Base-by-base conservation (phyloP, 1,140 invertebrate genomes). In the Drosophila rufa region DNA sequence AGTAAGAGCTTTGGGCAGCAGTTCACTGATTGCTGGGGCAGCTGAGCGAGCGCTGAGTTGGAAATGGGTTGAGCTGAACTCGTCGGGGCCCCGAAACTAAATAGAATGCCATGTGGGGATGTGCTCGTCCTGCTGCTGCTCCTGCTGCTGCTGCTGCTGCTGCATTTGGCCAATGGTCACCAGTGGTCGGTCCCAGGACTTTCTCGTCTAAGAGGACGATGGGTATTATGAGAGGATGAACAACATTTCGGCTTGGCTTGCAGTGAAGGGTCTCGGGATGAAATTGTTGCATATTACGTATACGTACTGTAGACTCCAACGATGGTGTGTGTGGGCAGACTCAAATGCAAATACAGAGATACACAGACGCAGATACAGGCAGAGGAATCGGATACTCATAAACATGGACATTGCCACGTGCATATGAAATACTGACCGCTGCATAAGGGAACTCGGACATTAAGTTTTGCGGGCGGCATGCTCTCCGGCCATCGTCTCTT, bases 381-480 rank as follows among this genome's bases (percentile, higher is more conserved):
- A 38, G 14, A 56, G 53, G 53, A 56, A 40, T 56, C 53, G 53
- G 25, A 61, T 62, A 64, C 58, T 65, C 59, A 82, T 77, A 76
- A 53, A 58, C 60, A 70, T 47, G 60, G 48, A 62, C 55, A 50
- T 59, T 47, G 61, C 48, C 80, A 83, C 64, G 79, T 79, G 79
- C 79, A 86, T 85, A 89, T 89, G 80, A 87, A 87, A 83, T 87
- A 87, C 85, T 83, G 84, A 80, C 76, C 80, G 51, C 77, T 78
- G 78, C 77, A 84, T 69, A 59, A 48, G 53, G 80, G 64, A 85
- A 73, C 71, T 85, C 36, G 82, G 48, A 75, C 67, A 76, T 67
- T 68, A 69, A 56, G 75, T 48, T 76, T 22, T 77, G 75, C 45
- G 75, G 74, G 75, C 45, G 75, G 71, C 62, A 19, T 42, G 55